phyloP scores from a whole-genome alignment of 2,797 vertebrate genomes.

The Periophthalmus magnuspinnatus region DNA sequence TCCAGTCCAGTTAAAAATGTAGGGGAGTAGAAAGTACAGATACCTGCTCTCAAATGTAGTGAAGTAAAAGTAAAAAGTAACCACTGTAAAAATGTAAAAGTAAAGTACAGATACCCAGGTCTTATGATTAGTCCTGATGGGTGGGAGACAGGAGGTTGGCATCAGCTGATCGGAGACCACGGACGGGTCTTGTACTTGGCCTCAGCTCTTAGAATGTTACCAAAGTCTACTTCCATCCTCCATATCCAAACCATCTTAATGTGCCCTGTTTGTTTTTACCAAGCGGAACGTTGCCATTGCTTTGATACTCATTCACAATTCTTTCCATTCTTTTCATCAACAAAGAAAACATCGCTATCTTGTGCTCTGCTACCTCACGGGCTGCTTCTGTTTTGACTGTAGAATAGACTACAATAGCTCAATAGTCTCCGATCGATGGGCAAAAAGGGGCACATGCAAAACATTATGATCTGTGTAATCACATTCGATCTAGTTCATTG shows the following conservation, averaged over 20 bases:
- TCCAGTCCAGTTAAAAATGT: too few relatives aligned
- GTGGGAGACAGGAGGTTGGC: too few relatives aligned
- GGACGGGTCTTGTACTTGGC: background rate
- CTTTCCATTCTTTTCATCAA: background rate
- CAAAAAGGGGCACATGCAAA: background rate
- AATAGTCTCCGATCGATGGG: background rate
- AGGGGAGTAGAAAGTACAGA: too few relatives aligned
- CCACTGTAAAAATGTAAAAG: too few relatives aligned
- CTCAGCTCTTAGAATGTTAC: background rate
- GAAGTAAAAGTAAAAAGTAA: too few relatives aligned
- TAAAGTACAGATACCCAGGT: too few relatives aligned
- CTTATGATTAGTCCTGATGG: too few relatives aligned
- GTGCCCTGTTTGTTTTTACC: background rate
- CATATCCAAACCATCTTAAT: background rate
- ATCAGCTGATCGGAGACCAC: too few relatives aligned
- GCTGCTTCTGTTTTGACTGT: background rate
- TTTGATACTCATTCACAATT: background rate
- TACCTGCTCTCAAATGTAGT: too few relatives aligned
- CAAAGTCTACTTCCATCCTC: background rate
- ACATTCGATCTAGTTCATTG: constrained; percentile 1
- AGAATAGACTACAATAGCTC: background rate
- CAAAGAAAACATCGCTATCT: background rate
- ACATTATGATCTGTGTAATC: background rate
- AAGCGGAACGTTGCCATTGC: background rate
- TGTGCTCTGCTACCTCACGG: background rate